A percentile compares a stretch with the other conserved stretches of the same genome.
These are phyloP conservation scores for Fistularia tabacaria DNA, from an alignment of 2,797 vertebrate genomes.

Conservation along the genomic window DNA sequence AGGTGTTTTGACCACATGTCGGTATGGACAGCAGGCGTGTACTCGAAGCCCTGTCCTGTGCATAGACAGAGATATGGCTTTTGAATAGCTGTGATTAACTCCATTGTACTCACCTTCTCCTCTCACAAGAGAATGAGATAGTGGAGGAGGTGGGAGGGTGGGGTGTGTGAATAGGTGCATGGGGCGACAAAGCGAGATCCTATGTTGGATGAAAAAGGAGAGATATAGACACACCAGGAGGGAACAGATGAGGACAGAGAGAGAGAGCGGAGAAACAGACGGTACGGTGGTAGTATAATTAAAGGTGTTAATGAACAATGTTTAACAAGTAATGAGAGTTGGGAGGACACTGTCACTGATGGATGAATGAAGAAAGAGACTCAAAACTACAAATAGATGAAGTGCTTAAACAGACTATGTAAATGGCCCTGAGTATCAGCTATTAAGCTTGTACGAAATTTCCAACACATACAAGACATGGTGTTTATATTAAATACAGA, in stretches of 20 bases:
- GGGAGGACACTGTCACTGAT: slow-evolving; percentile 76
- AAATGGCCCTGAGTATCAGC: too few relatives aligned
- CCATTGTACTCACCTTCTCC: slow-evolving; percentile 73
- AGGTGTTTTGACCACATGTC: slow-evolving; percentile 39
- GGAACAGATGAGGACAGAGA: slow-evolving; percentile 52
- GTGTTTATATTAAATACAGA: too few relatives aligned
- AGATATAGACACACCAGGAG: slow-evolving; percentile 32
- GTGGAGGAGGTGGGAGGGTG: slow-evolving; percentile 7
- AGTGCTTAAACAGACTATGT: background rate
- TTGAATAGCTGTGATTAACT: slow-evolving; percentile 87
- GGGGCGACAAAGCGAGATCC: background rate
- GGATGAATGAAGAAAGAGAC: slow-evolving; percentile 72
- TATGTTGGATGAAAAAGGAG: background rate
- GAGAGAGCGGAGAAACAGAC: slow-evolving; percentile 47
- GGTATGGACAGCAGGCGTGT: slow-evolving; percentile 68
- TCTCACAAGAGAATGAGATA: slow-evolving; percentile 44
- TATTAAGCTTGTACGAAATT: too few relatives aligned
- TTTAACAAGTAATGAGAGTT: slow-evolving; percentile 87
- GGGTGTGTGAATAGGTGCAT: slow-evolving; percentile 21
- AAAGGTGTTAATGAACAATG: slow-evolving; percentile 84
- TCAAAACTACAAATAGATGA: slow-evolving; percentile 13
- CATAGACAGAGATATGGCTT: slow-evolving; percentile 74
- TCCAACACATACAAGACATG: too few relatives aligned
- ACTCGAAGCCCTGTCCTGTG: slow-evolving; percentile 59
- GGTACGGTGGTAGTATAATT: slow-evolving; percentile 85